Evolutionary conservation across 2,797 vertebrate genomes (phyloP), one percentile per base, ranked within the genome.

Genomic region (Cichlasoma orientale): DNA sequence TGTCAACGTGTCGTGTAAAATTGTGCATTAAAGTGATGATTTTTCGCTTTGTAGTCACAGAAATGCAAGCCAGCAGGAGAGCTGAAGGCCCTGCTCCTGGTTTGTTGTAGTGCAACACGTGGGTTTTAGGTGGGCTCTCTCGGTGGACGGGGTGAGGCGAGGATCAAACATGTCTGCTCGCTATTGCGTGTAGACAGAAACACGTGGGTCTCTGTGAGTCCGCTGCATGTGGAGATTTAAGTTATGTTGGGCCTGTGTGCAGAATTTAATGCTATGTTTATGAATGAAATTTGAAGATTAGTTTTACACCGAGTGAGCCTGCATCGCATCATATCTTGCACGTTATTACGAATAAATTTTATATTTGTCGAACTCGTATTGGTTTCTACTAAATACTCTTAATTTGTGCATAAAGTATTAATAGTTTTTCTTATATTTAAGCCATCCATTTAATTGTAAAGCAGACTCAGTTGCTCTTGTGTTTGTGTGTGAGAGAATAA

Each of bases 21-120:
- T 50, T 13, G 25, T 68, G 53, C 25, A 27, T 52, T 29, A 38
- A 56, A n/a, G n/a, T 69, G 16, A 56, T 27, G 1, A 1, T 0
- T 18, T 36, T 10, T 44, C 0, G 2, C 4, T 50, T 41, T 25
- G 4, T 41, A 7, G 2, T 9, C 23, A 1, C 18, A 14, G 3
- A 56, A 47, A 31, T 50, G 3, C 6, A 5, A 14, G 3, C 1
- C 13, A 5, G 2, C 36, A 13, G 5, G 2, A 18, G 13, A 14
- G 13, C 19, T 4, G 0, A 23, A 56, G 82, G 68, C 76, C 76
- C 56, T 44, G 33, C 19, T 59, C 29, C 4, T 6, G 25, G 80
- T 92, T 90, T 94, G 88, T 94, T 92, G 78, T 93, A 93, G 82
- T 90, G 55, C 61, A 84, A 86, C 94, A 94, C 90, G 93, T 95